These are phyloP conservation scores for Peromyscus polionotus DNA, from an alignment of 2,113 vertebrate genomes.

Conservation along the genomic window DNA sequence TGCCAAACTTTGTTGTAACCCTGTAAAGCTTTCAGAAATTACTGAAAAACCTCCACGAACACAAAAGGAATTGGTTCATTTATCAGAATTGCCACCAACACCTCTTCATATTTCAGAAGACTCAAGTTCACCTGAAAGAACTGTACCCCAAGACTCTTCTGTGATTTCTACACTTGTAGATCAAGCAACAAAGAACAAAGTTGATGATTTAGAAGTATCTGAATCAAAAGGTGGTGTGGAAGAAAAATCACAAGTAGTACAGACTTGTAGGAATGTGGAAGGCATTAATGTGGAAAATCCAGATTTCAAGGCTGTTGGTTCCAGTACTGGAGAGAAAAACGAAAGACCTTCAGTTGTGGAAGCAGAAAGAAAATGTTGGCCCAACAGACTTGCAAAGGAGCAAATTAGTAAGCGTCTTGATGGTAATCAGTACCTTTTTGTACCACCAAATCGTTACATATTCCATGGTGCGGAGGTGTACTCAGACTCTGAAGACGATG, in stretches of 20 bases:
- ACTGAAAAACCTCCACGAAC: conserved; percentile 95
- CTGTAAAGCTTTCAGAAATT: conserved; percentile 94
- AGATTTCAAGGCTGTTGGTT: conserved; percentile 84
- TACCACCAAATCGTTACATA: conserved; percentile 97
- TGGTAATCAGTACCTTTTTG: conserved; percentile 96
- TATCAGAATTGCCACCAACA: conserved; percentile 87
- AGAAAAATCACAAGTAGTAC: conserved; percentile 82
- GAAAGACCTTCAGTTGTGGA: conserved; percentile 87
- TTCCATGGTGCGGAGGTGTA: conserved; percentile 98
- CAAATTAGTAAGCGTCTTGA: conserved; percentile 98
- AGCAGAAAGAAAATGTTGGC: conserved; percentile 91
- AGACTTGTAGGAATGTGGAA: conserved; percentile 76
- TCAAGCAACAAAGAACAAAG: conserved; percentile 77
- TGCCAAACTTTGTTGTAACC: conserved; percentile 95
- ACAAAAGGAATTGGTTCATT: conserved; percentile 85
- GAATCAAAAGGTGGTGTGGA: conserved; percentile 77
- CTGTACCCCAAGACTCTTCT: conserved; percentile 80
- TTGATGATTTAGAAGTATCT: conserved; percentile 77
- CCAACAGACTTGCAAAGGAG: conserved; percentile 91
- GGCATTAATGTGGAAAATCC: conserved; percentile 80
- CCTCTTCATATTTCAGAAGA: conserved; percentile 89
- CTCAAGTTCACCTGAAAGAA: conserved; percentile 87
- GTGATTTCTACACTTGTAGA: conserved; percentile 72
- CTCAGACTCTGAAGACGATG: conserved; percentile 96
- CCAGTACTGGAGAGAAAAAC: conserved; percentile 86